These are phyloP conservation scores for Ficedula albicollis DNA, from an alignment of 2,797 vertebrate species.

Conservation along the genomic window DNA sequence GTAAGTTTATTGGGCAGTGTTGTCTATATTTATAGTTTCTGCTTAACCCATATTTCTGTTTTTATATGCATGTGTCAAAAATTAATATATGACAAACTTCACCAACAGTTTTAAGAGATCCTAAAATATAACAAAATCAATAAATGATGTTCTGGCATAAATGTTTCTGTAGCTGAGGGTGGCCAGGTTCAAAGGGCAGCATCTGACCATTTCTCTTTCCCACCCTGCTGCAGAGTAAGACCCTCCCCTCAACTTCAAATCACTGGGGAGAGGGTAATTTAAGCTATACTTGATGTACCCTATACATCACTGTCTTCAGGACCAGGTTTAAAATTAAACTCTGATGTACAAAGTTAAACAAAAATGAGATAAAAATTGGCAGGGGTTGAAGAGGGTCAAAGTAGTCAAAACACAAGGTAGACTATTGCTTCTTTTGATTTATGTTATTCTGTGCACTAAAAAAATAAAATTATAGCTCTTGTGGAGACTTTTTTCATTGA, in stretches of 20 bases:
- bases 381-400: slow-evolving; percentile 91
- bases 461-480: slow-evolving; percentile 76
- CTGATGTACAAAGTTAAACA: slow-evolving; percentile 98
- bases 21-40: slow-evolving; percentile 60
- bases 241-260: slow-evolving; percentile 77
- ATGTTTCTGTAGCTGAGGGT: slow-evolving; percentile 77
- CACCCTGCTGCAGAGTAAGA: slow-evolving; percentile 82
- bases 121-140: slow-evolving; percentile 69
- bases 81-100: slow-evolving; percentile 45
- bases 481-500: slow-evolving; percentile 68
- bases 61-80: slow-evolving; percentile 48
- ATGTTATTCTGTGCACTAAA: slow-evolving; percentile 77
- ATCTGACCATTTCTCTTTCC: slow-evolving; percentile 88
- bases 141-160: slow-evolving; percentile 58
- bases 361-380: slow-evolving; percentile 98
- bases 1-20: slow-evolving; percentile 43
- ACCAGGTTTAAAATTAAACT: slow-evolving; percentile 97
- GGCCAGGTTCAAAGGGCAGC: slow-evolving; percentile 86
- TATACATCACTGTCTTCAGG: slow-evolving; percentile 97
- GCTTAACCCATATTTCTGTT: slow-evolving; percentile 34
- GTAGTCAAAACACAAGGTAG: slow-evolving; percentile 84
- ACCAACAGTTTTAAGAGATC: slow-evolving; percentile 54
- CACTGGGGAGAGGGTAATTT: slow-evolving; percentile 95
- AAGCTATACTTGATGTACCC: slow-evolving; percentile 93
- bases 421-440: slow-evolving; percentile 83